Conservation (phyloP, 1,140 invertebrate genomes). For the Dendrolimus punctatus region DNA sequence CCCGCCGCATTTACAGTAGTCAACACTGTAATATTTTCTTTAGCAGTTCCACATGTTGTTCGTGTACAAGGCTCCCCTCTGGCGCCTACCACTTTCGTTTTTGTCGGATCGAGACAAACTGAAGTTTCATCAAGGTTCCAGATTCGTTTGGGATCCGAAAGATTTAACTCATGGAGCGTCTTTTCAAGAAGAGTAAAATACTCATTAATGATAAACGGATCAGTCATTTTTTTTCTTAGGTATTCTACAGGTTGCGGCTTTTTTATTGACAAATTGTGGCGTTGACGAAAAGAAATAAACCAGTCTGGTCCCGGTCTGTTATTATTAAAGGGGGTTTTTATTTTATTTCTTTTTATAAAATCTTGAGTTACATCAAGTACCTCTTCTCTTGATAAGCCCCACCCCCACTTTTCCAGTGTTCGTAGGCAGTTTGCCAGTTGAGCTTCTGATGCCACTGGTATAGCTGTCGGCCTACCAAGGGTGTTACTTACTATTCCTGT, state of each 20-base stretch:
- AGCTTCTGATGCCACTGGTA: conserved; percentile 23
- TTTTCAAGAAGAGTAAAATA: conserved; percentile 29
- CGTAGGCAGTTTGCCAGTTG: conserved; percentile 23
- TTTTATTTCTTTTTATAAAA: conserved; percentile 34
- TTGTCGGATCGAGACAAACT: conserved; percentile 28
- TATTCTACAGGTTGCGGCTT: conserved; percentile 47
- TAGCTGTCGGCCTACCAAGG: conserved; percentile 23
- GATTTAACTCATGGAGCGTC: conserved; percentile 19
- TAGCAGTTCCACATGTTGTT: conserved; percentile 30
- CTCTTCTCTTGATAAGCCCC: conserved; percentile 35
- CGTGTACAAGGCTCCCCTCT: conserved; percentile 20
- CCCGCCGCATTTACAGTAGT: conserved; percentile 34
- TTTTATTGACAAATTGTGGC: conserved; percentile 39
- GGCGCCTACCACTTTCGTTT: conserved; percentile 31
- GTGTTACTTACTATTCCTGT: neutral
- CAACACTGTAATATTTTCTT: conserved; percentile 47
- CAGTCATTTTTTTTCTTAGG: conserved; percentile 28
- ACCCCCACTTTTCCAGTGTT: conserved; percentile 40
- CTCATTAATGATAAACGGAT: conserved; percentile 26
- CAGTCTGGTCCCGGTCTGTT: conserved; percentile 41
- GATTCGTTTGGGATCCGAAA: conserved; percentile 20
- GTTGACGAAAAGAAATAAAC: conserved; percentile 37
- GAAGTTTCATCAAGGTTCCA: conserved; percentile 40
- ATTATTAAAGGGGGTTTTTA: conserved; percentile 40
- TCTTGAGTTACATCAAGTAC: conserved; percentile 27